Base-by-base conservation (phyloP, 2,113 vertebrate genomes). In the Tupaia tana region DNA sequence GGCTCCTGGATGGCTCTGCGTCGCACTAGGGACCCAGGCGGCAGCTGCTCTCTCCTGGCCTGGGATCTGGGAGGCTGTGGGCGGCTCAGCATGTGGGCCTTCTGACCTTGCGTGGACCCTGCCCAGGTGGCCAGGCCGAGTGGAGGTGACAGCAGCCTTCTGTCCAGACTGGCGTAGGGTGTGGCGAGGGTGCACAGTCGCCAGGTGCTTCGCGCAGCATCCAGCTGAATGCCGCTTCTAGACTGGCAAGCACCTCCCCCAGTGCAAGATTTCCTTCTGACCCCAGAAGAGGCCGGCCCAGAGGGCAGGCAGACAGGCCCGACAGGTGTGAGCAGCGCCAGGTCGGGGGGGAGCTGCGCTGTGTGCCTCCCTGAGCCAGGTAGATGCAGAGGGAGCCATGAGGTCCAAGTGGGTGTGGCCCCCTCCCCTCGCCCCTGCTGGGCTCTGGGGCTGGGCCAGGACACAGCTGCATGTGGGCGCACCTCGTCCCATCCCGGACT, bases 1-100 rank as follows among this genome's bases (percentile, higher is more conserved):
- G 0, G 3, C 25, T 2, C 12, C 0, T n/a, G 34, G 3, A 25
- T 7, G n/a, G n/a, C 59, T 52, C 15, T 0, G 7, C 1, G 0
- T 3, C 43, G 43, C 12, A 20, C 13, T 2, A 2, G 58, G 52
- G 43, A 59, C 61, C 16, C 0, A 12, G 27, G 12, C 12, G 15
- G 8, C 11, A 7, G 25, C 67, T 2, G 22, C 20, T 29, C 18
- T 69, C 20, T 18, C 54, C 58, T 25, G 56, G 73, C 18, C 7
- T 5, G 58, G 22, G 5, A 16, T 12, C 7, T 15, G 7, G 43
- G 15, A 3, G 18, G n/a, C 16, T 0, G 15, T 24, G 19, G 54
- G 34, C 2, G 8, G 52, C 27, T 9, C 12, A 10, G 27, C 3
- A 1, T 3, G 0, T 1, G 0, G 7, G 6, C 66, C 29, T 59